These are phyloP conservation scores for Opisthocomus hoazin DNA, from an alignment of 2,113 vertebrate species.

Conservation along the genomic window DNA sequence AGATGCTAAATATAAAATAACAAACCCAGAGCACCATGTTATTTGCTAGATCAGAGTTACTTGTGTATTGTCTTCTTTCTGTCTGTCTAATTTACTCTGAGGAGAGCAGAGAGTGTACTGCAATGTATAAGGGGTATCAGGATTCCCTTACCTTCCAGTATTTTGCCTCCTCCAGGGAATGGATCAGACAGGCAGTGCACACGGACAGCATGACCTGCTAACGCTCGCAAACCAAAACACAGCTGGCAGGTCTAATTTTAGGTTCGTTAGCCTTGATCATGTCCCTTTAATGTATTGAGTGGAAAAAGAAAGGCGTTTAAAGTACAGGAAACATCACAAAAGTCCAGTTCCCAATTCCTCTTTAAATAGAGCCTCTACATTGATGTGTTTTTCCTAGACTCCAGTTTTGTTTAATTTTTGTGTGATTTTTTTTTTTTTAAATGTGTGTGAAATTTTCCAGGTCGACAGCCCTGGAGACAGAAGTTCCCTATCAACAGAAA, in stretches of 20 bases:
- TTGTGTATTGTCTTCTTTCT: background rate
- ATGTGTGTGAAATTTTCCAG: conserved; percentile 24
- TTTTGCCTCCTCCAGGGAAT: conserved; percentile 17
- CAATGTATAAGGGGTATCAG: background rate
- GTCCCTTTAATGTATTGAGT: conserved; percentile 62
- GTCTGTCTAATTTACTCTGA: background rate
- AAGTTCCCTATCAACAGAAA: background rate
- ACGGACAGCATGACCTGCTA: conserved; percentile 40
- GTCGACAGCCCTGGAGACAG: background rate
- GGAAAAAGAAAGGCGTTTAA: conserved; percentile 48
- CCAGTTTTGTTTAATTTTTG: conserved; percentile 53
- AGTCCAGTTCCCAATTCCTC: conserved; percentile 35
- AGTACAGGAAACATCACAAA: conserved; percentile 59
- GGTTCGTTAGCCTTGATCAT: conserved; percentile 59
- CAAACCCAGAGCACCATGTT: background rate
- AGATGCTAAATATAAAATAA: background rate
- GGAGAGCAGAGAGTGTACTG: background rate
- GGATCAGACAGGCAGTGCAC: conserved; percentile 2
- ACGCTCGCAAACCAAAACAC: conserved; percentile 62
- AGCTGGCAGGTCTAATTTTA: conserved; percentile 69
- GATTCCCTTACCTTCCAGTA: conserved; percentile 18
- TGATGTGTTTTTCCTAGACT: conserved; percentile 41
- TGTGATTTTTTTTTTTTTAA: background rate
- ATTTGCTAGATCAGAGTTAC: background rate
- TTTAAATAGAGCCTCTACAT: conserved; percentile 52